Evolutionary conservation across 2,113 vertebrate genomes (phyloP), one percentile per base, ranked within the genome.

Genomic region (Poeciliopsis prolifica): DNA sequence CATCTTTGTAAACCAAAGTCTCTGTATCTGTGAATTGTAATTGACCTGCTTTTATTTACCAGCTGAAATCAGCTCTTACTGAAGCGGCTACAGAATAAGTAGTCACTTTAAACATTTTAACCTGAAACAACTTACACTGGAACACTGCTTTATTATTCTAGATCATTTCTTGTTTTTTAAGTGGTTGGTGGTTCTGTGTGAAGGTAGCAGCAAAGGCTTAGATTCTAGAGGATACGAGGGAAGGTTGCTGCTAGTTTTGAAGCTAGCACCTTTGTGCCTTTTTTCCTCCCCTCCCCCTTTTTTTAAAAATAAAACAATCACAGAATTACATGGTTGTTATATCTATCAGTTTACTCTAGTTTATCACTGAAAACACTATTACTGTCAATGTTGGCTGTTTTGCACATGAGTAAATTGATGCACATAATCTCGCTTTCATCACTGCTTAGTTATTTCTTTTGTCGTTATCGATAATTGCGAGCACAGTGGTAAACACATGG

Each of bases 1-100:
- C 73, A 79, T 86, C 65, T 88, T 77, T 85, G 68, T 75, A 74
- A 83, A 88, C 90, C 90, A 91, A 92, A 91, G 91, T 82, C 84
- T 85, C 74, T 84, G 63, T 60, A 74, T 75, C 63, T 75, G 15
- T 62, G 76, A 54, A 76, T 71, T 78, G 77, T 60, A 19, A 48
- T 19, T 19, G 61, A 78, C 77, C 29, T 83, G 65, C 22, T 85
- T 91, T 86, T 85, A 87, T 81, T 71, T 65, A 4, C 58, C 81
- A 75, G 79, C 75, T 78, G 29, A 29, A 65, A 74, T 75, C 63
- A 77, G 69, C 78, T 81, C 67, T 73, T 81, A 6, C 70, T 61
- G 31, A 83, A 30, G 30, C 29, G 22, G 72, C 77, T 79, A 70
- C 60, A 63, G 65, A 40, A 24, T 70, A 37, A 63, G 70, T 77